A percentile compares a stretch with the other conserved stretches of the same genome.
phyloP scores from a whole-genome alignment of 2,113 vertebrate species.

The Australoheros scitulus region DNA sequence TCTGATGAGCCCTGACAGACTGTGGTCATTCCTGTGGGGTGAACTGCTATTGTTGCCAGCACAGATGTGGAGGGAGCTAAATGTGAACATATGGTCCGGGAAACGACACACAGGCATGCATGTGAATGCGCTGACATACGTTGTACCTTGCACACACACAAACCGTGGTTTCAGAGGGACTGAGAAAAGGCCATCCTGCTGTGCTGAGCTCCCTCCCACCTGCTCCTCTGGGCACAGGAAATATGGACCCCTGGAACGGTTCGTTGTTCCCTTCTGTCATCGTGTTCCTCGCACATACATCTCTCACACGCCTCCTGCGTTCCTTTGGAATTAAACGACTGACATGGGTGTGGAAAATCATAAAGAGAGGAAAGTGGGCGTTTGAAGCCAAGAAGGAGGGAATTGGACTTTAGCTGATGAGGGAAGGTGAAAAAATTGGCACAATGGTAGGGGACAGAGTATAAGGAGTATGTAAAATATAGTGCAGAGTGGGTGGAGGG shows the following conservation, averaged over 20 bases:
- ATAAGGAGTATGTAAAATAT: slow-evolving; percentile 28
- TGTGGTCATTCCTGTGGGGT: slow-evolving; percentile 56
- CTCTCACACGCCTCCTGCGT: slow-evolving; percentile 64
- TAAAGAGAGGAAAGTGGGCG: slow-evolving; percentile 50
- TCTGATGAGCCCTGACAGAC: slow-evolving; percentile 74
- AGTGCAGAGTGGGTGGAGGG: slow-evolving; percentile 38
- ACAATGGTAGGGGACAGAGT: slow-evolving; percentile 15
- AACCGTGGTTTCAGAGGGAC: slow-evolving; percentile 57
- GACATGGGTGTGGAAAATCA: slow-evolving; percentile 61
- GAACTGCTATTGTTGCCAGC: slow-evolving; percentile 49
- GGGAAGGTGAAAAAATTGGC: slow-evolving; percentile 47
- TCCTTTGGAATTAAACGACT: slow-evolving; percentile 42
- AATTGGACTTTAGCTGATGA: slow-evolving; percentile 31
- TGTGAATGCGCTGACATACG: not conserved
- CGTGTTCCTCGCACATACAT: slow-evolving; percentile 49
- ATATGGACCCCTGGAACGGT: slow-evolving; percentile 60
- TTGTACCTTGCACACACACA: slow-evolving; percentile 5
- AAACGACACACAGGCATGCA: slow-evolving; percentile 38
- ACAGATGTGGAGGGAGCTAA: slow-evolving; percentile 76
- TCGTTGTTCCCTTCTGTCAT: slow-evolving; percentile 58
- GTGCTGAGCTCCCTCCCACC: slow-evolving; percentile 55
- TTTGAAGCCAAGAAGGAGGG: slow-evolving; percentile 14
- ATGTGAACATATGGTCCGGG: slow-evolving; percentile 57
- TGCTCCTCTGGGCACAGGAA: slow-evolving; percentile 56
- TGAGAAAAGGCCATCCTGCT: slow-evolving; percentile 53